phyloP scores from a whole-genome alignment of 1,140 invertebrate species.

The Drosophila nikananu region DNA sequence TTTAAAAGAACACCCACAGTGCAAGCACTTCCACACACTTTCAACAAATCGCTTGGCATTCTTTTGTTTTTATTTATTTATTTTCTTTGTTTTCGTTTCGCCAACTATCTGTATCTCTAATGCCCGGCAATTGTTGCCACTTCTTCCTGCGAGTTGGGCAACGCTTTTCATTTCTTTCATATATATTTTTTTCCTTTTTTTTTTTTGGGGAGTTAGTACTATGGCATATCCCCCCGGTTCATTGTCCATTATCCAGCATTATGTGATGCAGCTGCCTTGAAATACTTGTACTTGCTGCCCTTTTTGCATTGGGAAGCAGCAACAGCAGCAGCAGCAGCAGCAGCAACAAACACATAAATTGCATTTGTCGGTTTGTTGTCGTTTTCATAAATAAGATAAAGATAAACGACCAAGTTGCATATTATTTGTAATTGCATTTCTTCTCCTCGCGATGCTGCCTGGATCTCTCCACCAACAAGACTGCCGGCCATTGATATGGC shows the following conservation, averaged over 20 bases:
- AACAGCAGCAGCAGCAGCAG: slow-evolving; percentile 19
- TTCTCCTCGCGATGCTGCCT: slow-evolving; percentile 54
- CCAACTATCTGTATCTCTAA: slow-evolving; percentile 75
- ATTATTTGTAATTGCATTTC: slow-evolving; percentile 85
- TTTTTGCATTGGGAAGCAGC: slow-evolving; percentile 72
- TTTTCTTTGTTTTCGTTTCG: slow-evolving; percentile 37
- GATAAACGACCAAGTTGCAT: slow-evolving; percentile 84
- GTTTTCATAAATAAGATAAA: slow-evolving; percentile 85
- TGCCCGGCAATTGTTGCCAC: slow-evolving; percentile 79
- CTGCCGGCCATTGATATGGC: slow-evolving; percentile 66
- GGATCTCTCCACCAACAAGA: slow-evolving; percentile 46
- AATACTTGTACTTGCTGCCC: slow-evolving; percentile 31
- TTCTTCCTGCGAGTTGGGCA: slow-evolving; percentile 76
- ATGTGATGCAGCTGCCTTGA: slow-evolving; percentile 74
- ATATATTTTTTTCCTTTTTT: slow-evolving; percentile 46
- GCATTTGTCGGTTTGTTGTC: slow-evolving; percentile 85
- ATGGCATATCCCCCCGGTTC: slow-evolving; percentile 38
- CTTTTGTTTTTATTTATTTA: slow-evolving; percentile 56
- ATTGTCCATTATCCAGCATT: slow-evolving; percentile 80
- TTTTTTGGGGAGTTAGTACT: slow-evolving; percentile 56
- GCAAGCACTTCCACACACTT: slow-evolving; percentile 57
- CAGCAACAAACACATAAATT: slow-evolving; percentile 84
- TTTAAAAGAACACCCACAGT: slow-evolving; percentile 25
- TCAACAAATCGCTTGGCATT: slow-evolving; percentile 77
- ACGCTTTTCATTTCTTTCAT: slow-evolving; percentile 65